phyloP scores from a whole-genome alignment of 35 echinoderm and acorn worm species.

The Stichopus chloronotus region DNA sequence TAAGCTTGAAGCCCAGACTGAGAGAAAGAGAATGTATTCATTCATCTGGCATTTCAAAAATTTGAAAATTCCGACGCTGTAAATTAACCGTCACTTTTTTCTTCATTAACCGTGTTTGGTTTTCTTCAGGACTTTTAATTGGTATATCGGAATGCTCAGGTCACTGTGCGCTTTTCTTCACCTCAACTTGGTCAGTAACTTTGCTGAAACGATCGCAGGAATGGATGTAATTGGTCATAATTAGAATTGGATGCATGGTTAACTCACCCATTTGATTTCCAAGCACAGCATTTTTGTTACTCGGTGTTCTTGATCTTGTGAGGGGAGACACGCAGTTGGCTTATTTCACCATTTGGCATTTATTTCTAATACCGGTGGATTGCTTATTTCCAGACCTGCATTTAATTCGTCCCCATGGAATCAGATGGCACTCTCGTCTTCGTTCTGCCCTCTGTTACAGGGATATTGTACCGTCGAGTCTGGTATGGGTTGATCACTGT shows the following conservation, averaged over 20 bases:
- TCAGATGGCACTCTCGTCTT: background rate
- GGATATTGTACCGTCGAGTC: background rate
- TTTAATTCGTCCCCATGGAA: slow-evolving; percentile 2
- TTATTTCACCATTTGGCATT: slow-evolving; percentile 2
- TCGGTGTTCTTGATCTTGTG: background rate
- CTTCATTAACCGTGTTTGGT: slow-evolving; percentile 6
- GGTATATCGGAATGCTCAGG: background rate
- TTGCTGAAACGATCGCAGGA: background rate
- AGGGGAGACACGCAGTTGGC: background rate
- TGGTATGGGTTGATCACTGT: background rate
- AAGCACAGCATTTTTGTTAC: background rate
- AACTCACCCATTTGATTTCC: background rate
- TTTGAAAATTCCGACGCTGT: background rate
- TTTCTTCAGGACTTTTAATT: background rate
- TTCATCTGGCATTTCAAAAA: slow-evolving; percentile 1
- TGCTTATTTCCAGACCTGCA: background rate
- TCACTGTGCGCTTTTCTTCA: background rate
- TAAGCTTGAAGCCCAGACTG: background rate
- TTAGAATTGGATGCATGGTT: background rate
- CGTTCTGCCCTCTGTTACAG: background rate
- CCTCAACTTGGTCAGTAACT: background rate
- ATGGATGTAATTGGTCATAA: background rate
- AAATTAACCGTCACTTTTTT: background rate
- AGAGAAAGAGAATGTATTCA: background rate
- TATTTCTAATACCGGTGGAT: background rate